Conservation (phyloP, 2,797 vertebrate genomes). For the Diplodus sargus region DNA sequence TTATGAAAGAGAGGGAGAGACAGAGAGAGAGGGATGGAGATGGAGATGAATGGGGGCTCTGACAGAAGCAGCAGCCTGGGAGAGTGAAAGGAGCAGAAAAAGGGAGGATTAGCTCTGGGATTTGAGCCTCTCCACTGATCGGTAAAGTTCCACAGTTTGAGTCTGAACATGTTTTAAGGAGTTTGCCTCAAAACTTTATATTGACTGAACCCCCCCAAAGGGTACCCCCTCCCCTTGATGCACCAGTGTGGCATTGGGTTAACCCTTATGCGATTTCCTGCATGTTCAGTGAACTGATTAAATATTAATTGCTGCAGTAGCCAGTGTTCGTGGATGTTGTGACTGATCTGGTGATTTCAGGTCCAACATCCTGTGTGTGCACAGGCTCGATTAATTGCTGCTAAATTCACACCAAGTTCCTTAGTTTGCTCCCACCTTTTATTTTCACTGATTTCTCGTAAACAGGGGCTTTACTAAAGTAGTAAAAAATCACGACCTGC, state of each 20-base stretch:
- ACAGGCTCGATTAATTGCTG: conserved; percentile 31
- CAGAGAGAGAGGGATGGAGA: conserved; percentile 23
- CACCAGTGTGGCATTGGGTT: conserved; percentile 22
- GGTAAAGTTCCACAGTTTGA: conserved; percentile 52
- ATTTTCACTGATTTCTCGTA: conserved; percentile 19
- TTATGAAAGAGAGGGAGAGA: conserved; percentile 13
- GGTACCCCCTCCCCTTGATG: background rate
- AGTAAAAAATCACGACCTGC: background rate
- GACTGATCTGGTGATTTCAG: conserved; percentile 38
- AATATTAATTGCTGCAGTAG: conserved; percentile 15
- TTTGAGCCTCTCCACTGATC: conserved; percentile 68
- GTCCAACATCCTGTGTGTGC: conserved; percentile 25
- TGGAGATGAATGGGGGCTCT: conserved; percentile 49
- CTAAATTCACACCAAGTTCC: conserved; percentile 25
- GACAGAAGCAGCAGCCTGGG: conserved; percentile 45
- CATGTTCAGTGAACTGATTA: conserved; percentile 45
- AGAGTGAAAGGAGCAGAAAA: conserved; percentile 55
- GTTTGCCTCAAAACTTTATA: conserved; percentile 60
- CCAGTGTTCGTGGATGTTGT: conserved; percentile 6
- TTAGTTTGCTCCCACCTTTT: conserved; percentile 12
- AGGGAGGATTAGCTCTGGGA: conserved; percentile 68
- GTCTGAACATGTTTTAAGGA: conserved; percentile 51
- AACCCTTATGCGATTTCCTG: conserved; percentile 26
- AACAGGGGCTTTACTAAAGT: background rate
- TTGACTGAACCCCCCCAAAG: conserved; percentile 38